Evolutionary conservation across 2,113 vertebrate species (phyloP).

Genomic region (Nerophis ophidion): DNA sequence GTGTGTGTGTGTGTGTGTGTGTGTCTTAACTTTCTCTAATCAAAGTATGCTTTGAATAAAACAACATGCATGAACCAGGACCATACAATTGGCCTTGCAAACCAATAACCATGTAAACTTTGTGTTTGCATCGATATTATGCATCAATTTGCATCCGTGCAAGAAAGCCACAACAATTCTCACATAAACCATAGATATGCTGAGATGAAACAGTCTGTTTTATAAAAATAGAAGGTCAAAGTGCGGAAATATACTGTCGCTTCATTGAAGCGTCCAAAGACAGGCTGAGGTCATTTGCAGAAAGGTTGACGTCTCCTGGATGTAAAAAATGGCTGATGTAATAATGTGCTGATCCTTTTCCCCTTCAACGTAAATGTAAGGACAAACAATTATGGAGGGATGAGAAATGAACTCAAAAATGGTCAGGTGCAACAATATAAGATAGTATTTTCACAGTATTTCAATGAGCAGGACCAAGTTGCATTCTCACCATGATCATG

Average conservation of each 20-base stretch:
- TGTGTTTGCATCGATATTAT: neutral
- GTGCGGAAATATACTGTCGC: neutral
- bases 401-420: conserved; percentile 52
- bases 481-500: conserved; percentile 1
- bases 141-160: too few species aligned
- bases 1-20: neutral
- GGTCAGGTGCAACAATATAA: conserved; percentile 55
- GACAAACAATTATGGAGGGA: conserved; percentile 15
- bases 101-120: neutral
- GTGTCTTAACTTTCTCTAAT: conserved; percentile 29
- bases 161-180: too few species aligned
- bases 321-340: conserved; percentile 30
- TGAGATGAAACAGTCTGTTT: neutral
- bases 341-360: conserved; percentile 14
- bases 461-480: conserved; percentile 28
- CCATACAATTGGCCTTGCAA: conserved; percentile 2
- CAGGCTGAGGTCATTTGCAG: neutral
- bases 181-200: neutral
- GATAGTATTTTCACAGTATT: conserved; percentile 17
- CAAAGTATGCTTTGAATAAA: conserved; percentile 34
- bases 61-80: neutral
- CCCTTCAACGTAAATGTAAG: conserved; percentile 20
- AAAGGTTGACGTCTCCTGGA: conserved; percentile 2
- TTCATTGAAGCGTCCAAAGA: neutral
- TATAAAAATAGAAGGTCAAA: neutral